Evolutionary conservation across 2,113 vertebrate species (phyloP).

Genomic region (Lonchura striata): DNA sequence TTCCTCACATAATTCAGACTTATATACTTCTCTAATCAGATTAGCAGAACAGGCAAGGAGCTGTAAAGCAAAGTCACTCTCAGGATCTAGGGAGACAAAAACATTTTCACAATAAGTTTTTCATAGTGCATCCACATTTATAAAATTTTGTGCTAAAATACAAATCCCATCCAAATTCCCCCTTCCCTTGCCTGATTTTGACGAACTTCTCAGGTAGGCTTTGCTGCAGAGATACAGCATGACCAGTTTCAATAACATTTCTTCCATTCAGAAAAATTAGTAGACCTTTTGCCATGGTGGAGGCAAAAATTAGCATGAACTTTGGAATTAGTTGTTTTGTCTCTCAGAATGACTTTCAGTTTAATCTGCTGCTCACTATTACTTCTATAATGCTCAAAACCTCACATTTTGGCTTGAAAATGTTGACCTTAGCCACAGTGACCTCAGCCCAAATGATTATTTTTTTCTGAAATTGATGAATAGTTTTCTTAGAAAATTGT

Average conservation of each 20-base stretch:
- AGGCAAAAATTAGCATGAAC: not conserved
- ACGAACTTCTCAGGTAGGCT: not conserved
- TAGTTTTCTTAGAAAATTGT: not conserved
- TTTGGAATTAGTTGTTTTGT: not conserved
- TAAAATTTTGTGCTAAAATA: not conserved
- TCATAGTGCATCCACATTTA: not conserved
- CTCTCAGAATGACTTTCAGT: not conserved
- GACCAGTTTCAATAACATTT: not conserved
- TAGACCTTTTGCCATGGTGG: not conserved
- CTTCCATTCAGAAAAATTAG: not conserved
- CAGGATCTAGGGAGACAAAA: not conserved
- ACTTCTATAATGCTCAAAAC: not conserved
- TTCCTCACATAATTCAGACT: not conserved
- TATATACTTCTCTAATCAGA: not conserved
- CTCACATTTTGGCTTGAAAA: not conserved
- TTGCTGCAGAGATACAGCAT: not conserved
- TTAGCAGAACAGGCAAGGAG: not conserved
- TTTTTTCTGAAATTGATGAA: not conserved
- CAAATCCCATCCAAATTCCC: not conserved
- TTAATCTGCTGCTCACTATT: not conserved
- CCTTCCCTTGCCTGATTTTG: not conserved
- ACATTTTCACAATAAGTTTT: not conserved
- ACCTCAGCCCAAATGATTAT: not conserved
- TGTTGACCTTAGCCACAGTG: not conserved
- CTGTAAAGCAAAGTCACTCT: not conserved